Percentiles rank a stretch among this genome's conserved stretches.
These are phyloP conservation scores for Chiloscyllium punctatum DNA, from an alignment of 2,797 vertebrate genomes.

Conservation along the genomic window DNA sequence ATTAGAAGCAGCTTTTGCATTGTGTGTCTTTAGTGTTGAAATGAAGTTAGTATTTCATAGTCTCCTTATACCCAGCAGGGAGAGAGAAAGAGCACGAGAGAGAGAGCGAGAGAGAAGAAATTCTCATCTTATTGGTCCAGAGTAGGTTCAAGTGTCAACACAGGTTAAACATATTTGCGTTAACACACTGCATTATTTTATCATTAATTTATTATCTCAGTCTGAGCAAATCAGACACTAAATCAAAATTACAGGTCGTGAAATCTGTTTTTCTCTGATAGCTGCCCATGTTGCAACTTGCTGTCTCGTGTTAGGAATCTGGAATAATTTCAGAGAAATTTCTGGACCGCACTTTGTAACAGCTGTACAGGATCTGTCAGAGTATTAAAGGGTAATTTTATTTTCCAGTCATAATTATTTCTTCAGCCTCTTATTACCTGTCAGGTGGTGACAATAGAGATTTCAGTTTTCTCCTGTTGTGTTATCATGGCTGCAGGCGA, in stretches of 20 bases:
- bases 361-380: conserved; percentile 7
- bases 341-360: background rate
- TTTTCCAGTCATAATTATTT: conserved; percentile 35
- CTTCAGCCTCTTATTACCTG: conserved; percentile 36
- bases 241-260: background rate
- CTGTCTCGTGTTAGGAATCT: background rate
- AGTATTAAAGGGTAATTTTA: conserved; percentile 21
- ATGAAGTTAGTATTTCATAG: background rate
- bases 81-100: too few species aligned
- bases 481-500: conserved; percentile 19
- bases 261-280: background rate
- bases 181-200: background rate
- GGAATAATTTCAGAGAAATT: conserved; percentile 10
- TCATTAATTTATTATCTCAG: background rate
- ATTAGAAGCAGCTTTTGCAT: background rate
- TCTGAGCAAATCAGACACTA: background rate
- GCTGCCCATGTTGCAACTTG: conserved; percentile 8
- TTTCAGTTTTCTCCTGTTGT: background rate
- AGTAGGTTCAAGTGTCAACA: background rate
- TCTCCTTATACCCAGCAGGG: background rate
- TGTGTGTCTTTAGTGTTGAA: background rate
- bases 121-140: background rate
- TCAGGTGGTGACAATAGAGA: conserved; percentile 33
- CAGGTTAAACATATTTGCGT: background rate
- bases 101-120: background rate